These are phyloP conservation scores for Dinomys branickii DNA, from an alignment of 2,113 vertebrate genomes.

Conservation along the genomic window DNA sequence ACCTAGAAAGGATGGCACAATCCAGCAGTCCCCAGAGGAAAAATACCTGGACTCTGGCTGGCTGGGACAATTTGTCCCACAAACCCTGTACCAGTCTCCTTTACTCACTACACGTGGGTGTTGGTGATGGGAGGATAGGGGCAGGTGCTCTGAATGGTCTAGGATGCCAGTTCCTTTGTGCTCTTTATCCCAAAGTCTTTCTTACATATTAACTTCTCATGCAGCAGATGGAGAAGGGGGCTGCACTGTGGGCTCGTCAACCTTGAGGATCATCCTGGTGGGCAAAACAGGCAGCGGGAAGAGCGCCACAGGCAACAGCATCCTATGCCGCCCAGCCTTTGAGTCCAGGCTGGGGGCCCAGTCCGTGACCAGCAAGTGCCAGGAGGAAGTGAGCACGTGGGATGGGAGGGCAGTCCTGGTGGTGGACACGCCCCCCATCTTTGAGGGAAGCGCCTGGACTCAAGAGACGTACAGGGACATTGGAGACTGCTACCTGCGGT, in stretches of 20 bases:
- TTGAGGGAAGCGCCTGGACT: not conserved
- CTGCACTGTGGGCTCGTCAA: not conserved
- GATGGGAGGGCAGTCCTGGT: conserved; percentile 32
- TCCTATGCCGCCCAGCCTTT: conserved; percentile 38
- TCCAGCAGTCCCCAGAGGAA: too few relatives aligned
- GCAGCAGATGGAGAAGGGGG: not conserved
- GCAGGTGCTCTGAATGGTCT: not conserved
- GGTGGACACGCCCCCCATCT: conserved; percentile 61
- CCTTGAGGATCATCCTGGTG: conserved; percentile 44
- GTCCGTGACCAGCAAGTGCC: not conserved
- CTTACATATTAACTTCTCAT: not conserved
- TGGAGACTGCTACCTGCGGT: conserved; percentile 58
- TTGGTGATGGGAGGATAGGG: not conserved
- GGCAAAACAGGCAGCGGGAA: conserved; percentile 32
- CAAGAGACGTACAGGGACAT: not conserved
- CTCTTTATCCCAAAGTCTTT: not conserved
- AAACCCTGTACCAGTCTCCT: too few relatives aligned
- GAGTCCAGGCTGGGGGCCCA: not conserved
- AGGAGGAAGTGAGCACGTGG: not conserved
- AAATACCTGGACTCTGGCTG: not conserved
- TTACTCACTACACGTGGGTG: too few relatives aligned
- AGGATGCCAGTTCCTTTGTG: not conserved
- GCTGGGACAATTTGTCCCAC: not conserved
- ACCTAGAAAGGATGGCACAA: not conserved
- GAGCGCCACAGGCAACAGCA: conserved; percentile 68